Evolutionary conservation across 37 sponge, comb jelly and placozoan genomes (phyloP).

Genomic region (Beroe ovata): DNA sequence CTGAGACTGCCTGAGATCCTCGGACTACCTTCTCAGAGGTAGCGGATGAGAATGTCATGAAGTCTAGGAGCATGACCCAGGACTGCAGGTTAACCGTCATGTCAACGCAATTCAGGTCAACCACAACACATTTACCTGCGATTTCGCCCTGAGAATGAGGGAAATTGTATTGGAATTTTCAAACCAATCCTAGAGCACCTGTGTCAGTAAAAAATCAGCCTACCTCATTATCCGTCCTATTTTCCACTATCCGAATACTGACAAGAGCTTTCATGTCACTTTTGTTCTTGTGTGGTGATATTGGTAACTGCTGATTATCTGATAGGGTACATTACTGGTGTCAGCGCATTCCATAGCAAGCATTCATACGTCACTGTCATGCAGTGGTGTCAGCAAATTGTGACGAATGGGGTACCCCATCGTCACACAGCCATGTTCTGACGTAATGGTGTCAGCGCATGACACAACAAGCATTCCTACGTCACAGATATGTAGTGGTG

Average conservation of each 20-base stretch:
- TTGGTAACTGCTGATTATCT: not conserved
- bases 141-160: not conserved
- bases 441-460: too few species aligned
- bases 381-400: too few species aligned
- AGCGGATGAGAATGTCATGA: slow-evolving; percentile 71
- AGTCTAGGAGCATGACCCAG: slow-evolving; percentile 93
- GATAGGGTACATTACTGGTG: too few species aligned
- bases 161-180: too few species aligned
- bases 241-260: slow-evolving; percentile 46
- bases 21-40: slow-evolving; percentile 10
- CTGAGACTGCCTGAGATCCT: slow-evolving; percentile 38
- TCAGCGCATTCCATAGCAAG: too few species aligned
- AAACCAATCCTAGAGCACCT: too few species aligned
- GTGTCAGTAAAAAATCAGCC: not conserved
- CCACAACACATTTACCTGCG: slow-evolving; percentile 56
- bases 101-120: slow-evolving; percentile 85
- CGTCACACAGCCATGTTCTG: too few species aligned
- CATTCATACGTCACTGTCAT: too few species aligned
- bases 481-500: too few species aligned
- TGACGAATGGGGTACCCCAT: too few species aligned
- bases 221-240: not conserved
- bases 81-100: slow-evolving; percentile 92
- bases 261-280: slow-evolving; percentile 62
- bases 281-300: slow-evolving; percentile 47
- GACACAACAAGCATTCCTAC: too few species aligned